Evolutionary conservation across 2,888 invertebrate genomes (phyloP), one percentile per base, ranked within the genome.

Genomic region (Deilephila elpenor): DNA sequence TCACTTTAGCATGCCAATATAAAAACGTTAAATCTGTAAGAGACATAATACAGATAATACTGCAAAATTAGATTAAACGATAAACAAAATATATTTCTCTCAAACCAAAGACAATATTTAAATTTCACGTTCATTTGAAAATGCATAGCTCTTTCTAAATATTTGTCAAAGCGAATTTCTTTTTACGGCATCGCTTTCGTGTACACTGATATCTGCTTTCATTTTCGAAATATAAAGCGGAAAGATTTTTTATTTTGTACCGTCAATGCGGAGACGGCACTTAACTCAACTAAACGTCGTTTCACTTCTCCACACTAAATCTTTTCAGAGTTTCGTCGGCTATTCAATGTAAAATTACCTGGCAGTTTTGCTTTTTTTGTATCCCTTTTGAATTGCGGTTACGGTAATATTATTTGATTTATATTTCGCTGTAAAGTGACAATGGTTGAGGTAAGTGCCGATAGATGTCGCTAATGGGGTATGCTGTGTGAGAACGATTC

Each of bases 261-360:
- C 20, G 4, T 44, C 17, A 51, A 67, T 67, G 67, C 17, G 44
- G 44, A 44, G 44, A 62, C 34, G 61, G 61, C 34, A 62, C 61
- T 62, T 62, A 62, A 62, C 44, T 14, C 67, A 1, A 51, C 67
- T 67, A 67, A 67, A 67, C 51, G 51, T 51, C 51, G 44, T 51
- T 67, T 67, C 1, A 51, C 8, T 44, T 20, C 67, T 67, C 67
- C 51, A 67, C 51, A 17, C 25, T 67, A 67, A 29, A 67, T 67
- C 44, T 67, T 67, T 67, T 67, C 51, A 51, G 4, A 67, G 14
- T 44, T 44, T 44, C 25, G 56, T 17, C 7, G 25, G 51, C 67
- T 25, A 25, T 51, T 67, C 44, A 25, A 67, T 67, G 51, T 67
- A 51, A 56, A n/a, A n/a, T 67, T 67, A 37, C 62, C 34, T 51